Evolutionary conservation across 2,797 vertebrate genomes (phyloP).

Genomic region (Psittacula echo): DNA sequence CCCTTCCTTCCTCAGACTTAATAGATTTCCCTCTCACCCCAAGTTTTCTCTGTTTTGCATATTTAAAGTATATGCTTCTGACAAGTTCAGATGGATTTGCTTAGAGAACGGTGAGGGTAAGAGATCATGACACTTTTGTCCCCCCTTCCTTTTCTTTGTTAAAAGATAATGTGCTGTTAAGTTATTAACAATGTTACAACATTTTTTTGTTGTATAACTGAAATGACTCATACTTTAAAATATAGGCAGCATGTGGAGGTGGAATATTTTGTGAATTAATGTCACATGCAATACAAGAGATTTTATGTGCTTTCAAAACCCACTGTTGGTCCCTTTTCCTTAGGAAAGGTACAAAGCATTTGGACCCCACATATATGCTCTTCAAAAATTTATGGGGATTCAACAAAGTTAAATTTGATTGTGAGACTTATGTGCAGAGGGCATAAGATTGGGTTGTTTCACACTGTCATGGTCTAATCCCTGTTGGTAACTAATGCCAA

Average conservation of each 20-base stretch:
- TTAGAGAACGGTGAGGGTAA: neutral
- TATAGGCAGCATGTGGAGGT: neutral
- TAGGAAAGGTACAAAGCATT: neutral
- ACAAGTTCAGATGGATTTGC: neutral
- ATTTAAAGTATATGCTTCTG: neutral
- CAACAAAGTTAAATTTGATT: neutral
- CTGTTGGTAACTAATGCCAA: neutral
- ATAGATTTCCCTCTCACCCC: neutral
- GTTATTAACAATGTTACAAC: neutral
- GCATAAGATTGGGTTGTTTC: neutral
- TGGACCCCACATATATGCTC: neutral
- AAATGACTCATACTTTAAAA: neutral
- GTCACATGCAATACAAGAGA: neutral
- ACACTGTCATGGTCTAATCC: neutral
- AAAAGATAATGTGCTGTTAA: rapidly evolving
- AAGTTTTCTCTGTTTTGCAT: neutral
- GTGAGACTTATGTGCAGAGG: neutral
- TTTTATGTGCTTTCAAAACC: neutral
- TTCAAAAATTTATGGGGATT: neutral
- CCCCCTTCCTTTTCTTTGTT: rapidly evolving
- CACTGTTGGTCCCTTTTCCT: neutral
- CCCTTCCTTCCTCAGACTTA: neutral
- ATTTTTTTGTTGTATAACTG: neutral
- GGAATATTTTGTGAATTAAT: neutral
- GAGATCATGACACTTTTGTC: rapidly evolving